Percentiles rank a stretch among this genome's conserved stretches.
These are phyloP conservation scores for Drosophila mulleri DNA, from an alignment of 2,888 invertebrate species.

Conservation along the genomic window DNA sequence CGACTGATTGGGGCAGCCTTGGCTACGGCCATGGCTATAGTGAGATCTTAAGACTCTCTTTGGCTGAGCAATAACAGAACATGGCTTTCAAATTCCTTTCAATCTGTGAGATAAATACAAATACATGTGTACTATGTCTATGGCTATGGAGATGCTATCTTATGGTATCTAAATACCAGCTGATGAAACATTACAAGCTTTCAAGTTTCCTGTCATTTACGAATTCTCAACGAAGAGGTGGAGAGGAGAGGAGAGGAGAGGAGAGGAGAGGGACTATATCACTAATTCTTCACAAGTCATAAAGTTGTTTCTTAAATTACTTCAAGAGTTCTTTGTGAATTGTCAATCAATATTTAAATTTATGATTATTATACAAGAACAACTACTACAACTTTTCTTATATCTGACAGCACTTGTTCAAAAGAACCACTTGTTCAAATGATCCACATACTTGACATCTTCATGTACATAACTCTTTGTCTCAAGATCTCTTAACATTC, in stretches of 20 bases:
- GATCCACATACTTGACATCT: slow-evolving; percentile 24
- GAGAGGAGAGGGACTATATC: background rate
- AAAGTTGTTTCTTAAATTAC: background rate
- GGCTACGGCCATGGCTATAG: slow-evolving; percentile 13
- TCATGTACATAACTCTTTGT: slow-evolving; percentile 19
- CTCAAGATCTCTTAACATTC: slow-evolving; percentile 26
- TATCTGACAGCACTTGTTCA: slow-evolving; percentile 18
- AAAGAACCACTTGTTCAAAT: slow-evolving; percentile 24
- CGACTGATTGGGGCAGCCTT: slow-evolving; percentile 35
- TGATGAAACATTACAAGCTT: slow-evolving; percentile 1
- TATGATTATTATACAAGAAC: slow-evolving; percentile 29
- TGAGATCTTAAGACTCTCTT: slow-evolving; percentile 29
- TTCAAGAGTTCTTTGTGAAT: slow-evolving; percentile 16
- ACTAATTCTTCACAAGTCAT: background rate
- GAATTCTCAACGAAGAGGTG: background rate
- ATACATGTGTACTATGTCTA: background rate
- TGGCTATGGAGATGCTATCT: background rate
- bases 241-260: background rate
- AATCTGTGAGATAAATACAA: background rate
- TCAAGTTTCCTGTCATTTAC: background rate
- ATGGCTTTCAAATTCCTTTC: slow-evolving; percentile 9
- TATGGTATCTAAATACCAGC: background rate
- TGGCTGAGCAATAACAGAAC: slow-evolving; percentile 7
- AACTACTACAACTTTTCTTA: background rate
- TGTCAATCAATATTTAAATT: slow-evolving; percentile 36